A percentile compares a stretch with the other conserved stretches of the same genome.
phyloP scores from a whole-genome alignment of 2,797 vertebrate species.

The Macropus fuliginosus region DNA sequence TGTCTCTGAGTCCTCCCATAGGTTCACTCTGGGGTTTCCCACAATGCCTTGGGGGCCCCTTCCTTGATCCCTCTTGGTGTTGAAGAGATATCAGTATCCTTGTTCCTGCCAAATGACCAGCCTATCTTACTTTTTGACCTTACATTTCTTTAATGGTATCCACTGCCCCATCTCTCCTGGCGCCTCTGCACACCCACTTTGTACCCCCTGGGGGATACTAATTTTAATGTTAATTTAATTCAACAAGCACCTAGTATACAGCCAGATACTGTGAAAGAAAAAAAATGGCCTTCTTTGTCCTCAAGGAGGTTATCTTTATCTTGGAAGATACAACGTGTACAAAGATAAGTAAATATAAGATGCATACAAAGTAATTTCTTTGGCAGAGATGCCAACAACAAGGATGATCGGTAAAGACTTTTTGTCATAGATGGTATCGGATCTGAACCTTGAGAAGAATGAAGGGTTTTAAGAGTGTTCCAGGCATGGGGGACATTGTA shows the following conservation, averaged over 20 bases:
- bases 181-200: not conserved
- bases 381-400: not conserved
- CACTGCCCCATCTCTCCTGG: not conserved
- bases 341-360: not conserved
- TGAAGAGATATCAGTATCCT: not conserved
- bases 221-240: not conserved
- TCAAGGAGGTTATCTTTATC: not conserved
- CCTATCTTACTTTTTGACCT: not conserved
- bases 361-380: not conserved
- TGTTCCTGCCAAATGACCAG: not conserved
- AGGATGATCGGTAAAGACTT: not conserved
- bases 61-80: not conserved
- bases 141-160: not conserved
- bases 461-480: not conserved
- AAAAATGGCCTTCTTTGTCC: not conserved
- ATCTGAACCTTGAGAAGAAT: not conserved
- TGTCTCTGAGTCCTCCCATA: not conserved
- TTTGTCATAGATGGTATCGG: not conserved
- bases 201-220: not conserved
- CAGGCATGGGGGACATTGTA: not conserved
- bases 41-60: not conserved
- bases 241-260: not conserved
- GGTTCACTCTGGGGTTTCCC: not conserved
- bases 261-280: not conserved
- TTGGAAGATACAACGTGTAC: not conserved